Conservation (phyloP, 1,140 invertebrate genomes). For the Drosophila chauvacae region DNA sequence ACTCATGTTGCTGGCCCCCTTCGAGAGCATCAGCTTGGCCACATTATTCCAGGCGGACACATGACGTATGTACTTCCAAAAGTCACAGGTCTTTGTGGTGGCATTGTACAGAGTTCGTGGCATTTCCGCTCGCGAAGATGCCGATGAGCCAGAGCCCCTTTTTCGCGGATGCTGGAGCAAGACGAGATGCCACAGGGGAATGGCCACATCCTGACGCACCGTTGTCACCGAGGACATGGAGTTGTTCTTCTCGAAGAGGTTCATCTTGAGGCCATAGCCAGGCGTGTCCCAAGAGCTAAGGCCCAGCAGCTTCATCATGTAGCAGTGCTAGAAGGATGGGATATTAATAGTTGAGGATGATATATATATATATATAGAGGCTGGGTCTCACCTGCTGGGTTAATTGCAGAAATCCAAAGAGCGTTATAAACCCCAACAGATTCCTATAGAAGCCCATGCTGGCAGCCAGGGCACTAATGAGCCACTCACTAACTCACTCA, state of each 20-base stretch:
- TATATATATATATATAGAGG: too few species aligned
- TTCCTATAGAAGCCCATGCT: slow-evolving; percentile 43
- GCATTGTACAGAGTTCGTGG: slow-evolving; percentile 67
- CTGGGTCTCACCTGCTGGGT: slow-evolving; percentile 36
- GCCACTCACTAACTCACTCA: not conserved
- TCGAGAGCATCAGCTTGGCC: slow-evolving; percentile 59
- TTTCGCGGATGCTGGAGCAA: slow-evolving; percentile 54
- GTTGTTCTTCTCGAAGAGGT: slow-evolving; percentile 55
- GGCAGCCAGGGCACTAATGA: not conserved
- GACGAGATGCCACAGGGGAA: slow-evolving; percentile 67
- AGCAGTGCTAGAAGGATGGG: slow-evolving; percentile 47
- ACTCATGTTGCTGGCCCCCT: slow-evolving; percentile 70
- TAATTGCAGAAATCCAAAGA: slow-evolving; percentile 44
- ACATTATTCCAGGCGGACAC: slow-evolving; percentile 70
- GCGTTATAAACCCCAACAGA: slow-evolving; percentile 23
- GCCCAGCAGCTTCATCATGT: slow-evolving; percentile 60
- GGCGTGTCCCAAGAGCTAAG: slow-evolving; percentile 54
- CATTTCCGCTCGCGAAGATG: slow-evolving; percentile 16
- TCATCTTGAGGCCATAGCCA: slow-evolving; percentile 55
- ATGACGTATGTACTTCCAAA: slow-evolving; percentile 69
- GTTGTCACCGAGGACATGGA: slow-evolving; percentile 68
- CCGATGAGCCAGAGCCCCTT: not conserved
- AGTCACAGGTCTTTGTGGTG: slow-evolving; percentile 68
- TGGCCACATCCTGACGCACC: slow-evolving; percentile 62
- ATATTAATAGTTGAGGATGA: not conserved